Conservation (phyloP, 1,140 invertebrate genomes). For the Pseudachorutes palmiensis region DNA sequence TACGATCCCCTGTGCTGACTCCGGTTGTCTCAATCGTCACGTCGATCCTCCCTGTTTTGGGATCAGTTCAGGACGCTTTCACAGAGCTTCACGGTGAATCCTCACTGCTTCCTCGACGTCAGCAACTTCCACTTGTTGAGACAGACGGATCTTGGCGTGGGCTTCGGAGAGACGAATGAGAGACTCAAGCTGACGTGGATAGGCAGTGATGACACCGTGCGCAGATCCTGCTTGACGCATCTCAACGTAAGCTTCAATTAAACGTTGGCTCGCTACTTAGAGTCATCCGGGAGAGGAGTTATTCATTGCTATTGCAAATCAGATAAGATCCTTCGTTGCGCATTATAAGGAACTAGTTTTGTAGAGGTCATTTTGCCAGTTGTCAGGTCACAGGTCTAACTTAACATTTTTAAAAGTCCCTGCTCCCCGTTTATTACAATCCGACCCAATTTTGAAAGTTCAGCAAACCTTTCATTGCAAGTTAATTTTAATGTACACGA, state of each 20-base stretch:
- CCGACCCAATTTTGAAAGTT: no score
- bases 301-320: conserved; percentile 69
- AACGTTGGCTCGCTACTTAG: conserved; percentile 79
- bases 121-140: conserved; percentile 63
- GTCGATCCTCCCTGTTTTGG: conserved; percentile 90
- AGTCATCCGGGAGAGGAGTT: conserved; percentile 72
- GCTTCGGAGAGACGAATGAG: conserved; percentile 92
- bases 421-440: no score
- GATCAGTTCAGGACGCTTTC: conserved; percentile 95
- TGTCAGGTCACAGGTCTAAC: background rate
- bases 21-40: conserved; percentile 92
- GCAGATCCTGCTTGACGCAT: conserved; percentile 89
- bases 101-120: conserved; percentile 95
- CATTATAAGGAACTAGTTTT: background rate
- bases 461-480: no score
- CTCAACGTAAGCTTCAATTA: conserved; percentile 91
- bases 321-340: background rate
- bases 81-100: conserved; percentile 90
- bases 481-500: no score
- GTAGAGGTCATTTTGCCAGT: background rate
- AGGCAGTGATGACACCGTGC: conserved; percentile 89
- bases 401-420: no score
- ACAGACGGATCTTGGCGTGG: conserved; percentile 89
- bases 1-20: conserved; percentile 69
- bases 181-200: conserved; percentile 95